A percentile compares a stretch with the other conserved stretches of the same genome.
Conservation (phyloP, 1,140 invertebrate genomes). For the Zophobas morio region DNA sequence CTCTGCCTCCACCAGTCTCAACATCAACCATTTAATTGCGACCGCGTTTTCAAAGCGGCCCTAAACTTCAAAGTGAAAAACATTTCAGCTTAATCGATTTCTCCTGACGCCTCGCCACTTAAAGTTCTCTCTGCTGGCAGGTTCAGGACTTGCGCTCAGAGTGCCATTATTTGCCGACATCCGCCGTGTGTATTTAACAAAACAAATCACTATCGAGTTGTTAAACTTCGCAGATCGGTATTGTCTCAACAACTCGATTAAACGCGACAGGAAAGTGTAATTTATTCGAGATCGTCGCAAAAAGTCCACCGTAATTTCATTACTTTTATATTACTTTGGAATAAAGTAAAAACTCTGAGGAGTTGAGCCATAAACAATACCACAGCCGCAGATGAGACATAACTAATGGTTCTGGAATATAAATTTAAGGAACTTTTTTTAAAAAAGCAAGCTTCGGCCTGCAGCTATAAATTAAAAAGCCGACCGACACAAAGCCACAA, state of each 20-base stretch:
- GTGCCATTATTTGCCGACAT: constrained; percentile 42
- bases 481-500: too few relatives aligned
- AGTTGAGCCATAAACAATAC: constrained; percentile 2
- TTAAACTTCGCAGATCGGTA: constrained; percentile 8
- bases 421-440: not conserved
- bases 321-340: constrained; percentile 5
- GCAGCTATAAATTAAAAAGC: too few relatives aligned
- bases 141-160: constrained; percentile 40
- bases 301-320: constrained; percentile 5
- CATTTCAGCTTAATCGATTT: constrained; percentile 62
- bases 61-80: constrained; percentile 62
- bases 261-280: not conserved
- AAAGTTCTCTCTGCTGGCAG: constrained; percentile 48
- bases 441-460: too few relatives aligned
- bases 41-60: constrained; percentile 58
- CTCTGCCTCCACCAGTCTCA: constrained; percentile 46
- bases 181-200: constrained; percentile 42
- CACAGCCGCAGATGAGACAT: constrained; percentile 1
- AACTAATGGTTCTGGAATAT: constrained; percentile 12
- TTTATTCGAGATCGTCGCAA: constrained; percentile 1
- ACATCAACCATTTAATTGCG: constrained; percentile 60
- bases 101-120: constrained; percentile 60
- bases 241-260: constrained; percentile 13
- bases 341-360: not conserved
- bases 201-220: constrained; percentile 38